Conservation (phyloP, 1,140 invertebrate species). For the Anoplophora glabripennis region DNA sequence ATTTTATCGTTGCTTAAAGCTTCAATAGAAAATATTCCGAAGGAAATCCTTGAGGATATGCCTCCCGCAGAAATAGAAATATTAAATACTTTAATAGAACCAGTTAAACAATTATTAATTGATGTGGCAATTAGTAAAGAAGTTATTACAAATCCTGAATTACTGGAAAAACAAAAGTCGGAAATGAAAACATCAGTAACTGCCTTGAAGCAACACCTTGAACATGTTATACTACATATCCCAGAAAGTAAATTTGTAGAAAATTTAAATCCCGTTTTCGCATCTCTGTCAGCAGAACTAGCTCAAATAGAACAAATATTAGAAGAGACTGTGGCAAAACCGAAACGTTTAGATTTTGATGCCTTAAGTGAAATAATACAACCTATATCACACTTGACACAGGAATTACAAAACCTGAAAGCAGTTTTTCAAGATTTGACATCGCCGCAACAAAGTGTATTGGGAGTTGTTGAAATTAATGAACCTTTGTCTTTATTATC, state of each 20-base stretch:
- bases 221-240: too few species aligned
- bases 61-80: not conserved
- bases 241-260: too few species aligned
- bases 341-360: too few species aligned
- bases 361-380: not conserved
- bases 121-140: not conserved
- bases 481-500: constrained; percentile 5
- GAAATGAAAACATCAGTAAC: too few species aligned
- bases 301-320: too few species aligned
- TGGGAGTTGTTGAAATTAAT: constrained; percentile 16
- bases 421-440: not conserved
- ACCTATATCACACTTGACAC: not conserved
- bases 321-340: too few species aligned
- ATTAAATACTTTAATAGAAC: not conserved
- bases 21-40: not conserved
- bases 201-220: too few species aligned
- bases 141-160: not conserved
- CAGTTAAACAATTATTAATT: constrained; percentile 7
- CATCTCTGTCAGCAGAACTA: too few species aligned
- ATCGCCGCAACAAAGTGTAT: not conserved
- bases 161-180: not conserved
- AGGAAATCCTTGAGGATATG: not conserved
- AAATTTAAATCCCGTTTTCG: too few species aligned
- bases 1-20: too few species aligned
- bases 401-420: not conserved